Evolutionary conservation across 2,797 vertebrate species (phyloP), one percentile per base, ranked within the genome.

Genomic region (Brachyalestes nurse): DNA sequence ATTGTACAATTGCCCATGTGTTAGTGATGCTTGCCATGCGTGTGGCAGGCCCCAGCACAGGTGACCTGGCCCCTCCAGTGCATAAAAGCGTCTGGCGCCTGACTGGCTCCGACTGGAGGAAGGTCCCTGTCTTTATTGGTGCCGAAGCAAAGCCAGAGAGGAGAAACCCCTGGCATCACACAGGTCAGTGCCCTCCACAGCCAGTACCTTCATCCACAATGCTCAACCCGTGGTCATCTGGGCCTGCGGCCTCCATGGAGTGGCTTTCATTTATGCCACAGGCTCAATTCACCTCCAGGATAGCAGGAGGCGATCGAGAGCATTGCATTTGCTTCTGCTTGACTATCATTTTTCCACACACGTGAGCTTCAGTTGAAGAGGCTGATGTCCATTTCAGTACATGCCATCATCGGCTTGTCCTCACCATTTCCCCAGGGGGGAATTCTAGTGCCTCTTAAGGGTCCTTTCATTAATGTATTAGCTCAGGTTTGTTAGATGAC

Each of bases 131-230:
- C 84, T 83, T 75, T 78, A 72, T 75, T 61, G 73, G 80, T 71
- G 67, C 67, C 61, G 85, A 83, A 82, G 77, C 83, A 83, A 84
- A 84, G 79, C 60, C 78, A 55, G 82, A 87, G 78, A 83, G 75
- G 82, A 85, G 75, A 81, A 72, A 67, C 62, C 83, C 76, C 74
- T 86, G 80, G 80, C 80, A 81, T 72, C 82, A 84, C 42, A 84
- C 85, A 86, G 85, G 86, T 82, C 82, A 86, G 77, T 85, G 86
- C 75, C 57, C 6, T 61, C 64, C 45, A 84, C 49, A 69, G 42
- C 71, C 55, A 75, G 81, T 57, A 71, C 10, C 77, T 77, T 80
- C 69, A 80, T 77, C 8, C 57, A 66, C 49, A 28, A 67, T 62
- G 28, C 64, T 38, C 65, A 57, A 57, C 70, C 23, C 38, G 49